These are phyloP conservation scores for Littorina saxatilis DNA, from an alignment of 1,140 invertebrate genomes.

Conservation along the genomic window DNA sequence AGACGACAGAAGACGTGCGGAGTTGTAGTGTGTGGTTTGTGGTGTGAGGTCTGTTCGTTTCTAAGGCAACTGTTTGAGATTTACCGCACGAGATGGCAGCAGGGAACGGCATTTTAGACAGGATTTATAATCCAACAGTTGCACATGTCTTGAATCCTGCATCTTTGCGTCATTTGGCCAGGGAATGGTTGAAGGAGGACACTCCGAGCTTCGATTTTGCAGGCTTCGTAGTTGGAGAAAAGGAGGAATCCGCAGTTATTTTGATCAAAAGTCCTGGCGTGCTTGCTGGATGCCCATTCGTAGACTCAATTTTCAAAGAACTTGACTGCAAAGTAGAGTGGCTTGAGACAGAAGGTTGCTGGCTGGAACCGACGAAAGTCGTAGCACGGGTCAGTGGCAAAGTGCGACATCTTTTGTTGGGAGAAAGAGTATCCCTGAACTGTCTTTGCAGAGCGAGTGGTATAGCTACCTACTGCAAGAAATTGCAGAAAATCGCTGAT, in stretches of 20 bases:
- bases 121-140: slow-evolving; percentile 54
- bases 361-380: slow-evolving; percentile 57
- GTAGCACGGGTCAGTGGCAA: slow-evolving; percentile 73
- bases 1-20: not conserved
- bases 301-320: slow-evolving; percentile 75
- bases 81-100: not conserved
- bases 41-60: too few species aligned
- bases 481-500: slow-evolving; percentile 55
- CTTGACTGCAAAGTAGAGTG: slow-evolving; percentile 73
- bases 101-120: slow-evolving; percentile 47
- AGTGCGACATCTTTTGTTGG: slow-evolving; percentile 74
- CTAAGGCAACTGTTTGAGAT: too few species aligned
- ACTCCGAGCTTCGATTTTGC: slow-evolving; percentile 74
- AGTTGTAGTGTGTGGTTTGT: not conserved
- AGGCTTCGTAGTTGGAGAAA: slow-evolving; percentile 74
- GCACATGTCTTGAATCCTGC: slow-evolving; percentile 66
- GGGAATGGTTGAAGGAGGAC: slow-evolving; percentile 75
- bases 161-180: slow-evolving; percentile 63
- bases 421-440: slow-evolving; percentile 76
- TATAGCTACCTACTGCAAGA: slow-evolving; percentile 73
- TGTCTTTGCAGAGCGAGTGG: slow-evolving; percentile 75
- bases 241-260: slow-evolving; percentile 69
- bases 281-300: slow-evolving; percentile 76
- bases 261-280: slow-evolving; percentile 73
- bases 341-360: slow-evolving; percentile 68